phyloP scores from a whole-genome alignment of 2,888 invertebrate genomes.

The Oligia strigilis region DNA sequence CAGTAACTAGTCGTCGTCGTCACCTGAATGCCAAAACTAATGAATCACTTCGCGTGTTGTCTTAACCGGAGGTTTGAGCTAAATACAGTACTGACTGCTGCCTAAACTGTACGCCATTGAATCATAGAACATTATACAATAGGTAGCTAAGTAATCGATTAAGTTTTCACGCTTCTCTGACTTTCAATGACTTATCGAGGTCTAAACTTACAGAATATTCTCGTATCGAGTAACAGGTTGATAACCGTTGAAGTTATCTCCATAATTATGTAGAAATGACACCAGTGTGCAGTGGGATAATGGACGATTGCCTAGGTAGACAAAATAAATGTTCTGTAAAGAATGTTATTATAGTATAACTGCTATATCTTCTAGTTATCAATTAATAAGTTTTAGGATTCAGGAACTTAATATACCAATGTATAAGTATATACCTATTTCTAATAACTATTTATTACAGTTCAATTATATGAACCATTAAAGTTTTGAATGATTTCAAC shows the following conservation, averaged over 20 bases:
- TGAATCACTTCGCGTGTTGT: constrained; percentile 50
- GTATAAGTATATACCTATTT: neutral
- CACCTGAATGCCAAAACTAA: constrained; percentile 45
- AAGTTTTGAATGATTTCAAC: constrained; percentile 30
- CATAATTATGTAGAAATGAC: neutral
- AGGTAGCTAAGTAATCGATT: constrained; percentile 6
- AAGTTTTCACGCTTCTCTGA: constrained; percentile 16
- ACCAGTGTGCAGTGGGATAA: neutral
- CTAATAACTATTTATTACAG: neutral
- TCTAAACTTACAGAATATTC: constrained; percentile 1
- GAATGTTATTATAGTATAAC: neutral
- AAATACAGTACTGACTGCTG: constrained; percentile 34
- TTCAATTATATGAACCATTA: neutral
- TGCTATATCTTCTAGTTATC: neutral
- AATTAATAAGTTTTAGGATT: neutral
- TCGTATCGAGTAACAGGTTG: constrained; percentile 4
- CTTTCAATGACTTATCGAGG: constrained; percentile 5
- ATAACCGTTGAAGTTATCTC: neutral
- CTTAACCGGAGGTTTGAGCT: constrained; percentile 42
- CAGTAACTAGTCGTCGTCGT: constrained; percentile 22
- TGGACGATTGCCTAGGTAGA: neutral
- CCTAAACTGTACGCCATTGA: constrained; percentile 28
- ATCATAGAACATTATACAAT: constrained; percentile 34
- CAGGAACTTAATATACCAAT: neutral
- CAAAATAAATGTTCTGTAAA: neutral